A percentile compares a stretch with the other conserved stretches of the same genome.
Evolutionary conservation across 2,797 vertebrate genomes (phyloP).

Genomic region (Ptychobarbus kaznakovi): DNA sequence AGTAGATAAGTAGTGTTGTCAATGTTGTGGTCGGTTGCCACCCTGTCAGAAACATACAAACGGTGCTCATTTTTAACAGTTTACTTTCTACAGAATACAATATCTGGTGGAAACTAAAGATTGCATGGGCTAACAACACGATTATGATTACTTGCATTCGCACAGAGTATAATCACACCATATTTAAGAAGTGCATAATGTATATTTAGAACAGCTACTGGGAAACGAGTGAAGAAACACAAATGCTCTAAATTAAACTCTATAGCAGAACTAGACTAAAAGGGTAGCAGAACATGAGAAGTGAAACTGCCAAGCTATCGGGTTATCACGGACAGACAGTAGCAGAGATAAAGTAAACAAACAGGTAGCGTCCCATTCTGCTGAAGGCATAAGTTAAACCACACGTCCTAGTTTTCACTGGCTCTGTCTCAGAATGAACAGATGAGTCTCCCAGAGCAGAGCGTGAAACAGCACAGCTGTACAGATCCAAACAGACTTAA

Average conservation of each 20-base stretch:
- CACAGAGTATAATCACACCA: neutral
- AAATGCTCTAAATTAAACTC: slow-evolving; percentile 29
- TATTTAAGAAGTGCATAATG: neutral
- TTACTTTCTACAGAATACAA: neutral
- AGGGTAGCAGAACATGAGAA: slow-evolving; percentile 42
- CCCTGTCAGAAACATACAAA: slow-evolving; percentile 74
- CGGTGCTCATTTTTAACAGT: neutral
- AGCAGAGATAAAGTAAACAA: slow-evolving; percentile 1
- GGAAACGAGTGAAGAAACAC: neutral
- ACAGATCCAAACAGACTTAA: slow-evolving; percentile 44
- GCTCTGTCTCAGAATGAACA: neutral
- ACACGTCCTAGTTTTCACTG: neutral
- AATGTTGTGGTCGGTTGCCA: slow-evolving; percentile 90
- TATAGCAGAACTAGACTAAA: slow-evolving; percentile 24
- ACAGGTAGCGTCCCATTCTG: neutral
- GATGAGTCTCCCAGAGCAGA: neutral
- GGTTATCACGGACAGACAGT: slow-evolving; percentile 7
- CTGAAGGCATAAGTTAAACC: neutral
- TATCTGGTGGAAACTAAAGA: neutral
- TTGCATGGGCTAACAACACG: neutral
- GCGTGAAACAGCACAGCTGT: slow-evolving; percentile 11
- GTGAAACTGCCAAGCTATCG: slow-evolving; percentile 52
- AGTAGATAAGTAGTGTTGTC: slow-evolving; percentile 89
- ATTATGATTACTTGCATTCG: neutral
- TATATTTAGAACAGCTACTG: neutral